Evolutionary conservation across 1,140 invertebrate genomes (phyloP), one percentile per base, ranked within the genome.

Genomic region (Diachasma alloeum): DNA sequence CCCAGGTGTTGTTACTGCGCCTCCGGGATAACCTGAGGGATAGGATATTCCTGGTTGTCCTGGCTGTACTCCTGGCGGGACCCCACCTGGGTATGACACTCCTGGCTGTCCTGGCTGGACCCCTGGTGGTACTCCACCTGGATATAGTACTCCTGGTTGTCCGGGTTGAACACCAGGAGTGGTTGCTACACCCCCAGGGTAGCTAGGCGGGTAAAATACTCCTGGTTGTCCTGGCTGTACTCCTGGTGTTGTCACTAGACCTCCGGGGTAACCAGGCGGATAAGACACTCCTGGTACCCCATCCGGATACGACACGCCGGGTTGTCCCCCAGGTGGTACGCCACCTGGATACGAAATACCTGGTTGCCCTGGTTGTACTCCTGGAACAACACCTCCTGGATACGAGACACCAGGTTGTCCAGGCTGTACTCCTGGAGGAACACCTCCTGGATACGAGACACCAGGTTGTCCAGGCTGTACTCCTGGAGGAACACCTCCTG

Each of bases 331-430:
- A 13, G 76, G 72, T 6, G 48, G 44, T 4, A 74, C 17, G 0
- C 68, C 79, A 74, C 71, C 79, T 37, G 72, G 72, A 66, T 76
- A 74, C 71, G 76, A 53, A 77, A 73, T 72, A 37, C 77, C 80
- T 31, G 44, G 11, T 31, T 71, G 44, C 26, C 69, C 24, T 48
- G 17, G 19, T 8, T 17, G 37, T 24, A 44, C 39, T 46, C 68
- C 68, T 46, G 68, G 68, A 56, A 17, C 0, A 4, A 48, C 10
- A 0, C 46, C 70, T 15, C 46, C 46, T 39, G 79, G 63, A 66
- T 66, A 66, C 17, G 53, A 59, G 15, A 31, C n/a, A 10, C 22
- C 63, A 10, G 63, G 26, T 66, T 24, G 31, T 59, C 56, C 53
- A 42, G 66, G 56, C 11, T 66, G 63, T 36, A 36, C 10, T 39